Conservation (phyloP, 2,888 invertebrate genomes). For the Cheilosia scutellata region DNA sequence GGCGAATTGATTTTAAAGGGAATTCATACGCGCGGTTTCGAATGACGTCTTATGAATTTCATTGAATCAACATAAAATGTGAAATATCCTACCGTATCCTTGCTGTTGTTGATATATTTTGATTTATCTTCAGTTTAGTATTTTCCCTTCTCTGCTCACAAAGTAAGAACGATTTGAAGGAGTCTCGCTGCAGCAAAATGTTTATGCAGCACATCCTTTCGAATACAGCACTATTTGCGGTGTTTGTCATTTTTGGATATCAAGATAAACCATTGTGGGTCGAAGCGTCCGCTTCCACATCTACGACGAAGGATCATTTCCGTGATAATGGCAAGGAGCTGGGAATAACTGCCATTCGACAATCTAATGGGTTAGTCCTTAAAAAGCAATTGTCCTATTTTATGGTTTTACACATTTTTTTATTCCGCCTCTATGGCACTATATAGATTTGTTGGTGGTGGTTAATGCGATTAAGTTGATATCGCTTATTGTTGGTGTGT, state of each 20-base stretch:
- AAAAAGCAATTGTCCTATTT: constrained; percentile 68
- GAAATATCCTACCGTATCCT: constrained; percentile 28
- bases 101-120: constrained; percentile 65
- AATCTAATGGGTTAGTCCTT: constrained; percentile 75
- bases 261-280: constrained; percentile 53
- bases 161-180: constrained; percentile 25
- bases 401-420: constrained; percentile 22
- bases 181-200: constrained; percentile 38
- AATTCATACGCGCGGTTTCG: constrained; percentile 45
- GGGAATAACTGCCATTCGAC: constrained; percentile 63
- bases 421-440: constrained; percentile 6
- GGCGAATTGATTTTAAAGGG: constrained; percentile 5
- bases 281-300: constrained; percentile 41
- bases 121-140: constrained; percentile 48
- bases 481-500: constrained; percentile 43
- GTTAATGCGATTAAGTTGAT: constrained; percentile 69
- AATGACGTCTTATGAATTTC: constrained; percentile 42
- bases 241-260: constrained; percentile 67
- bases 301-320: constrained; percentile 64
- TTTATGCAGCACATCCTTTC: constrained; percentile 59
- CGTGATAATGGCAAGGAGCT: constrained; percentile 62
- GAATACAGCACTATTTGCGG: constrained; percentile 50
- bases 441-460: constrained; percentile 17
- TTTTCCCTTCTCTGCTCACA: constrained; percentile 4
- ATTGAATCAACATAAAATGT: constrained; percentile 59